phyloP scores from a whole-genome alignment of 2,888 invertebrate genomes.

The Lasioglossum villosulum region DNA sequence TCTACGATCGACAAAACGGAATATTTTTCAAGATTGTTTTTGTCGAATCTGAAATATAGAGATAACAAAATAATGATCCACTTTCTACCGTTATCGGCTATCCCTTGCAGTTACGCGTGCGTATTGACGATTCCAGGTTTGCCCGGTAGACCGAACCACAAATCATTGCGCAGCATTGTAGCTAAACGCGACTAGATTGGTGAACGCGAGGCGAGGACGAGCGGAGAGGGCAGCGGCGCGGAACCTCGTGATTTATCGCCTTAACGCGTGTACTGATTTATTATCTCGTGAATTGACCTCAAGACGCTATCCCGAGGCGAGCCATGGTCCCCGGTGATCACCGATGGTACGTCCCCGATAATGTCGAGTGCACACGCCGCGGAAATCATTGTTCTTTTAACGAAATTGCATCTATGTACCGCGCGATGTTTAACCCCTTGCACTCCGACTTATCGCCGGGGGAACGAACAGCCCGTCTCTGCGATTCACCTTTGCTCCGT shows the following conservation, averaged over 20 bases:
- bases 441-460: slow-evolving; percentile 39
- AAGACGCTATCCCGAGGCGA: slow-evolving; percentile 47
- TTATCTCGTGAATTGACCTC: slow-evolving; percentile 65
- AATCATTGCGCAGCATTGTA: slow-evolving; percentile 24
- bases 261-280: slow-evolving; percentile 70
- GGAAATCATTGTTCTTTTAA: slow-evolving; percentile 64
- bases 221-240: slow-evolving; percentile 44
- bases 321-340: slow-evolving; percentile 49
- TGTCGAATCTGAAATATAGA: too few species aligned
- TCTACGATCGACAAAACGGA: too few species aligned
- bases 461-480: slow-evolving; percentile 10
- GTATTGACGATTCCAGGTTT: background rate
- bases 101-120: background rate
- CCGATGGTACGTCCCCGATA: slow-evolving; percentile 66
- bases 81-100: background rate
- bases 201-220: slow-evolving; percentile 40
- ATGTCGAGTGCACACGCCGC: slow-evolving; percentile 54
- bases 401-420: slow-evolving; percentile 53
- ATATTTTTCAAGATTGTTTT: too few species aligned
- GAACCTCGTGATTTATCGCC: slow-evolving; percentile 67
- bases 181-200: slow-evolving; percentile 58
- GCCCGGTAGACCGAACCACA: background rate
- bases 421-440: slow-evolving; percentile 46
- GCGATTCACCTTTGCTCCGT: slow-evolving; percentile 50
- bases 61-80: background rate